phyloP scores from a whole-genome alignment of 2,113 vertebrate genomes.

The Sporophila hypoxantha region DNA sequence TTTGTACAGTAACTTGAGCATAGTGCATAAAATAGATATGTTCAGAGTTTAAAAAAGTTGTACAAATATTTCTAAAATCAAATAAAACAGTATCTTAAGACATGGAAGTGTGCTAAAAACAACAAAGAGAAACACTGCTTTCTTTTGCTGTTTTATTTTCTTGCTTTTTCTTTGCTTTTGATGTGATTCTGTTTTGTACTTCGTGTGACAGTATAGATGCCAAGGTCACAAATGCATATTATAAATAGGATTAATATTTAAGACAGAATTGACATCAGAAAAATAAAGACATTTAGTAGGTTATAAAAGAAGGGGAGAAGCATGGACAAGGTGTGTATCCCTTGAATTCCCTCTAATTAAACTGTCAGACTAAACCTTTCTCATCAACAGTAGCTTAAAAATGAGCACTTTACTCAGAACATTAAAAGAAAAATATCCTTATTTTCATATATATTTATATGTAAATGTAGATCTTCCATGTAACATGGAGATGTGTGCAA shows the following conservation, averaged over 20 bases:
- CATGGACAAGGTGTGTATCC: constrained; percentile 41
- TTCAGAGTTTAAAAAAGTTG: constrained; percentile 61
- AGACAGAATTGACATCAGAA: constrained; percentile 29
- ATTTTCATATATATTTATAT: constrained; percentile 63
- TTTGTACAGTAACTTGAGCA: constrained; percentile 79
- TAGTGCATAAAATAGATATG: constrained; percentile 73
- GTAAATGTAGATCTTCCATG: constrained; percentile 47
- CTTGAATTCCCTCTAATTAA: constrained; percentile 45
- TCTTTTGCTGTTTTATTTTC: constrained; percentile 58
- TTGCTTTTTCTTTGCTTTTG: constrained; percentile 62
- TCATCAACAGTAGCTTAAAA: constrained; percentile 51
- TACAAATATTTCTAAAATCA: constrained; percentile 72
- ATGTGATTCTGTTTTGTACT: constrained; percentile 65
- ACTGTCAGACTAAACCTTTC: constrained; percentile 33
- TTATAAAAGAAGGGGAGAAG: constrained; percentile 45
- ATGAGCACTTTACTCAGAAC: constrained; percentile 50
- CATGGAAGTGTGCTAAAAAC: constrained; percentile 60
- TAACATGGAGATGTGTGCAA: constrained; percentile 36
- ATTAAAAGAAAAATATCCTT: constrained; percentile 44
- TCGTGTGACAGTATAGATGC: constrained; percentile 70
- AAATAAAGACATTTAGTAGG: constrained; percentile 30
- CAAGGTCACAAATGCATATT: constrained; percentile 70
- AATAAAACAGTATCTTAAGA: constrained; percentile 67
- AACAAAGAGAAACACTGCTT: constrained; percentile 47
- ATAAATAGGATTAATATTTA: constrained; percentile 41